Percentiles rank a stretch among this genome's conserved stretches.
Conservation (phyloP, 1,140 invertebrate species). For the Grapholita molesta region DNA sequence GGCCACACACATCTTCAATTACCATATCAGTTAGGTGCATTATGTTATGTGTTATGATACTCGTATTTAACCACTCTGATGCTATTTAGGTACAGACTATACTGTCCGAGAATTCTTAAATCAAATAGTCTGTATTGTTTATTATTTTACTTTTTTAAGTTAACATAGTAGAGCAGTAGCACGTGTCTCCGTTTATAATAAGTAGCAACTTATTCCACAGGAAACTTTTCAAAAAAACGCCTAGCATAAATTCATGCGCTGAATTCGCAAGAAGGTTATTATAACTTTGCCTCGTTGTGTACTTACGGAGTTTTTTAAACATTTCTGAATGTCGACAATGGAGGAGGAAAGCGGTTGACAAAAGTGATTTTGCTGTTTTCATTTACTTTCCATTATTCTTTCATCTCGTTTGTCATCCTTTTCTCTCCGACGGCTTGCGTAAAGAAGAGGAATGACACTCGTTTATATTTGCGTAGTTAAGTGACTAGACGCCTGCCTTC, state of each 20-base stretch:
- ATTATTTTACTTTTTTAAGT: not conserved
- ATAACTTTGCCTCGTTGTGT: slow-evolving; percentile 28
- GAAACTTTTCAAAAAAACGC: slow-evolving; percentile 22
- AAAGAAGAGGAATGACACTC: slow-evolving; percentile 63
- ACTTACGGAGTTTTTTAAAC: slow-evolving; percentile 29
- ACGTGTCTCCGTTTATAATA: slow-evolving; percentile 8
- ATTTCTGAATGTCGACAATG: slow-evolving; percentile 34
- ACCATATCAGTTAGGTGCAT: too few relatives aligned
- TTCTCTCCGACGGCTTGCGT: slow-evolving; percentile 50
- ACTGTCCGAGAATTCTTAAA: not conserved
- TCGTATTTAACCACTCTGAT: too few relatives aligned
- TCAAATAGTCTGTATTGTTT: not conserved
- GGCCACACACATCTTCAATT: too few relatives aligned
- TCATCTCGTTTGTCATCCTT: slow-evolving; percentile 71
- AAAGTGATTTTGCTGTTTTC: slow-evolving; percentile 69
- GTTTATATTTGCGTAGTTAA: slow-evolving; percentile 66
- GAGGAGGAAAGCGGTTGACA: slow-evolving; percentile 54
- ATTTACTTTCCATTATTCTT: slow-evolving; percentile 74
- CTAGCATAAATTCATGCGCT: slow-evolving; percentile 29
- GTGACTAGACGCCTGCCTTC: slow-evolving; percentile 38
- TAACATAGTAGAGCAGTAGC: not conserved
- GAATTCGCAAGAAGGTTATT: slow-evolving; percentile 22
- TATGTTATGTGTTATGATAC: too few relatives aligned
- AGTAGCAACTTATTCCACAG: not conserved
- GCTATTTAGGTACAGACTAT: too few relatives aligned